These are phyloP conservation scores for Entomyzon cyanotis DNA, from an alignment of 2,113 vertebrate genomes.

Conservation along the genomic window DNA sequence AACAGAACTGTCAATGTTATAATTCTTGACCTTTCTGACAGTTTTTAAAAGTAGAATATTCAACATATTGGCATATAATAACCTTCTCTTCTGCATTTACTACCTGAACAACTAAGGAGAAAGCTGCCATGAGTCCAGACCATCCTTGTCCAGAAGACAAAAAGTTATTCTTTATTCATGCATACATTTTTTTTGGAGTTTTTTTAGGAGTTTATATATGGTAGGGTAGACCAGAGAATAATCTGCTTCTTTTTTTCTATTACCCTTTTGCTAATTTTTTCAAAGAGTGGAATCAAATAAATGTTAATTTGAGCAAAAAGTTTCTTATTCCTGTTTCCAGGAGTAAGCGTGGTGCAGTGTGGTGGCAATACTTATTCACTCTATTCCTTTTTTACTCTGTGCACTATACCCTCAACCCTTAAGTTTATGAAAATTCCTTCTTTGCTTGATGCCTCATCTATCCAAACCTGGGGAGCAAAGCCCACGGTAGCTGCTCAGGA, in stretches of 20 bases:
- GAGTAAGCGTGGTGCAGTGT: background rate
- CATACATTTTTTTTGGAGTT: background rate
- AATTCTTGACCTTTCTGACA: background rate
- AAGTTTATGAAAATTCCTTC: background rate
- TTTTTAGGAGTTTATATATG: background rate
- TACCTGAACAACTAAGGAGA: background rate
- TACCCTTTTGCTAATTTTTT: background rate
- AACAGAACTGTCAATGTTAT: accelerated
- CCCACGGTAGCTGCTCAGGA: background rate
- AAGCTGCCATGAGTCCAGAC: background rate
- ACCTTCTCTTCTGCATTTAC: background rate
- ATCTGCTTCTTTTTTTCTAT: background rate
- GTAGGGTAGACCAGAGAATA: background rate
- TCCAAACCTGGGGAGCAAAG: background rate
- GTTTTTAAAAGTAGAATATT: background rate
- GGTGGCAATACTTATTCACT: background rate
- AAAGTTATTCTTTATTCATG: background rate
- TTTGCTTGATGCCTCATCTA: background rate
- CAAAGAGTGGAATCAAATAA: background rate
- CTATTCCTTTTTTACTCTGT: background rate
- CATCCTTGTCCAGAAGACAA: background rate
- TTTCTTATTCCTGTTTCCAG: background rate
- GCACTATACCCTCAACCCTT: background rate
- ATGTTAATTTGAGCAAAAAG: background rate
- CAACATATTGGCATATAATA: background rate